Percentiles rank a stretch among this genome's conserved stretches.
Conservation (phyloP, 1,140 invertebrate genomes). For the Oncopeltus fasciatus region DNA sequence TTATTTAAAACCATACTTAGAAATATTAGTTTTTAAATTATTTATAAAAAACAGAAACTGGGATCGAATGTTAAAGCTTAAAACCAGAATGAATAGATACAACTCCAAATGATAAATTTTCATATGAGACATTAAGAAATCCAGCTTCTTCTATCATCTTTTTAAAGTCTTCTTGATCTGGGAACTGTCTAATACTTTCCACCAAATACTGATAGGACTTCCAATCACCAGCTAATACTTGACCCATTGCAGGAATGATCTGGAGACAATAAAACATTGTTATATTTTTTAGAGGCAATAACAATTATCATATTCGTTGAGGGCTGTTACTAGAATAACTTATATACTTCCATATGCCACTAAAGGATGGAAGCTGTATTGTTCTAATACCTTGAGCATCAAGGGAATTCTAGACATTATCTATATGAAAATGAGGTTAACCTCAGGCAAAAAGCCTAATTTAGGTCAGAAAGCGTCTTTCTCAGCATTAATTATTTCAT, state of each 20-base stretch:
- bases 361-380: background rate
- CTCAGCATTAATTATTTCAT: too few relatives aligned
- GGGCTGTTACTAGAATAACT: too few relatives aligned
- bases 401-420: too few relatives aligned
- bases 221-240: conserved; percentile 88
- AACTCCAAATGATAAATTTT: conserved; percentile 80
- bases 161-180: conserved; percentile 81
- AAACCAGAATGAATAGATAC: conserved; percentile 90
- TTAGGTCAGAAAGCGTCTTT: too few relatives aligned
- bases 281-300: background rate
- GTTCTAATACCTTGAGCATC: too few relatives aligned
- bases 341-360: background rate
- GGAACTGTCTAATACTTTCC: conserved; percentile 94
- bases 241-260: conserved; percentile 91
- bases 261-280: conserved; percentile 34
- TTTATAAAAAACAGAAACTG: too few relatives aligned
- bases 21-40: too few relatives aligned
- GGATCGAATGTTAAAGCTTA: conserved; percentile 67
- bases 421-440: too few relatives aligned
- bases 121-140: conserved; percentile 71
- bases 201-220: conserved; percentile 95
- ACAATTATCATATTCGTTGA: background rate
- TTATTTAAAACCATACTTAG: too few relatives aligned
- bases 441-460: too few relatives aligned
- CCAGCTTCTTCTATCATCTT: conserved; percentile 76